Conservation (phyloP, 2,113 vertebrate genomes). For the Pterophyllum scalare region DNA sequence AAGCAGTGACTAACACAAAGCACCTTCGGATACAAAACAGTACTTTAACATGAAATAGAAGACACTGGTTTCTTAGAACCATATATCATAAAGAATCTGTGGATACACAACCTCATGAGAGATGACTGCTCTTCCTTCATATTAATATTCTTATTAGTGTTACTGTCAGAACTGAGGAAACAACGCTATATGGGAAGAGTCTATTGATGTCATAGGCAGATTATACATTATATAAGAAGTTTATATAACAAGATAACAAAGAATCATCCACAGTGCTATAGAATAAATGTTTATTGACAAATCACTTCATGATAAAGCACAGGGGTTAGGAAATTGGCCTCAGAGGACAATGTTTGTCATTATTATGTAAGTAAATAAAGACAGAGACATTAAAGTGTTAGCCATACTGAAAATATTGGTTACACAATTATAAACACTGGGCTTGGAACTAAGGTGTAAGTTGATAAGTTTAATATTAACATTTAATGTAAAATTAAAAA, state of each 20-base stretch:
- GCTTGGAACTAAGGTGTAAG: background rate
- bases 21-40: conserved; percentile 37
- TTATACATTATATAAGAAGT: background rate
- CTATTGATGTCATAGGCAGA: background rate
- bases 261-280: background rate
- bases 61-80: conserved; percentile 17
- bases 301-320: background rate
- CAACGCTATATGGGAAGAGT: background rate
- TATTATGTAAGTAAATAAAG: background rate
- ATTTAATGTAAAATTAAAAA: background rate
- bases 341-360: background rate
- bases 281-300: background rate
- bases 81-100: conserved; percentile 20
- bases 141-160: background rate
- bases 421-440: background rate
- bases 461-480: conserved; percentile 24
- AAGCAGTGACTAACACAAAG: conserved; percentile 39
- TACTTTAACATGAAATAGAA: conserved; percentile 8
- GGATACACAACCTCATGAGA: conserved; percentile 14
- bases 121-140: conserved; percentile 19
- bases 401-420: background rate
- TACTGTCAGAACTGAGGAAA: conserved; percentile 7
- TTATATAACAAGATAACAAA: background rate
- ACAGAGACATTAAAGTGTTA: background rate
- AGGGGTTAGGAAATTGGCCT: background rate